A percentile compares a stretch with the other conserved stretches of the same genome.
phyloP scores from a whole-genome alignment of 2,797 vertebrate genomes.

The Hylomyscus alleni region DNA sequence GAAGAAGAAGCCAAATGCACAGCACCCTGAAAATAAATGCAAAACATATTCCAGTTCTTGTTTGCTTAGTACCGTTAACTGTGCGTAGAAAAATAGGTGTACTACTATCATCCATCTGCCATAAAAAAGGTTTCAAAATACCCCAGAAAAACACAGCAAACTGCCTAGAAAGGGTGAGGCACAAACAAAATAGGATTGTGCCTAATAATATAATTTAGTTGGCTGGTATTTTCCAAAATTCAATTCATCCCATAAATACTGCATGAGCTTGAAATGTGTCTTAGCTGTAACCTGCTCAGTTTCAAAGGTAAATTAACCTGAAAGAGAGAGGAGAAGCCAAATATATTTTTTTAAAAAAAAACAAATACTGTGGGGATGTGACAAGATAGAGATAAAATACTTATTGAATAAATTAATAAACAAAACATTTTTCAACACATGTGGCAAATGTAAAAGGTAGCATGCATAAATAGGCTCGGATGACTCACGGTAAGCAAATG shows the following conservation, averaged over 20 bases:
- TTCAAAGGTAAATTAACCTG: slow-evolving; percentile 5
- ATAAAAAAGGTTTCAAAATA: neutral
- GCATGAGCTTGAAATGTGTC: neutral
- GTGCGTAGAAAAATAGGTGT: neutral
- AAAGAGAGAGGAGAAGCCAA: neutral
- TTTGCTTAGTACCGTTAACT: too few species aligned
- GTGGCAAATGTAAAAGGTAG: neutral
- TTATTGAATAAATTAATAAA: slow-evolving; percentile 16
- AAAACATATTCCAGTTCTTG: neutral
- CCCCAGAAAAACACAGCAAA: neutral
- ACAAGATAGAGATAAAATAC: slow-evolving; percentile 5
- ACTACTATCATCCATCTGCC: too few species aligned
- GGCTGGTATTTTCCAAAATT: slow-evolving; percentile 19
- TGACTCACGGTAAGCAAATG: neutral
- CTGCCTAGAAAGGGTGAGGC: slow-evolving; percentile 6
- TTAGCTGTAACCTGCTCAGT: neutral
- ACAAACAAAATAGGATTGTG: slow-evolving; percentile 12
- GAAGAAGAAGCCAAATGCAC: neutral
- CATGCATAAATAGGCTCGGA: neutral
- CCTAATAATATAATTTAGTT: neutral
- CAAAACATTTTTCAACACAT: neutral
- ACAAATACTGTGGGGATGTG: neutral
- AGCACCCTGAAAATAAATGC: neutral
- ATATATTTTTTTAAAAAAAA: neutral
- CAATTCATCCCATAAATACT: neutral